Conservation (phyloP, 2,113 vertebrate species). For the Heterocephalus glaber region DNA sequence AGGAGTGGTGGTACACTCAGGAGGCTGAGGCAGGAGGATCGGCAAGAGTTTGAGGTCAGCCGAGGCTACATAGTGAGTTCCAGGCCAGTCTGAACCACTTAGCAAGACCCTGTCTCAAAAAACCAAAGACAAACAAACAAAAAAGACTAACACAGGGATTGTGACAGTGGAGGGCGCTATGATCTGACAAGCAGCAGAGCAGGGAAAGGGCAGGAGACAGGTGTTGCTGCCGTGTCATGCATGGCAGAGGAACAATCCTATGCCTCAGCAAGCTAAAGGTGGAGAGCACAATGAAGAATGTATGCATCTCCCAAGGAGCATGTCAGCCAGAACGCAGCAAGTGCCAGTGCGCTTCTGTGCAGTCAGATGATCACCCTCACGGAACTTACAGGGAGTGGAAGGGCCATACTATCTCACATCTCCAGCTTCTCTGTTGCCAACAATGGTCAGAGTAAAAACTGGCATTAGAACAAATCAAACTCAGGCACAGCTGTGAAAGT, state of each 20-base stretch:
- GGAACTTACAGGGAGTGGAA: not conserved
- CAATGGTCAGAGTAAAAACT: not conserved
- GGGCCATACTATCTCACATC: no score
- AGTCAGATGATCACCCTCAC: not conserved
- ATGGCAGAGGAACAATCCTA: not conserved
- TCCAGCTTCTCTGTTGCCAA: not conserved
- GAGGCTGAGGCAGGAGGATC: no score
- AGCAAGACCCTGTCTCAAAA: no score
- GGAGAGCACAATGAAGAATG: not conserved
- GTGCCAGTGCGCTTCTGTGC: no score
- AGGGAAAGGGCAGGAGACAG: not conserved
- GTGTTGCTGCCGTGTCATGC: not conserved
- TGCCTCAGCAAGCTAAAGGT: not conserved
- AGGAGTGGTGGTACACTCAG: no score
- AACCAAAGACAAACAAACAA: no score
- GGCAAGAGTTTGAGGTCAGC: no score
- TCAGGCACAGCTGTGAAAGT: not conserved
- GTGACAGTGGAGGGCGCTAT: not conserved
- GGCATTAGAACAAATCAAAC: not conserved
- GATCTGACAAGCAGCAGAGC: not conserved
- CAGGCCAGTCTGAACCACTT: no score
- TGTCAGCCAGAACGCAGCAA: not conserved
- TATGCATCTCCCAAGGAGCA: accelerated
- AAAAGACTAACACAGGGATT: not conserved
- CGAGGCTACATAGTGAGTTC: no score